These are phyloP conservation scores for Eurystomus glaucurus DNA, from an alignment of 2,797 vertebrate genomes.

Conservation along the genomic window DNA sequence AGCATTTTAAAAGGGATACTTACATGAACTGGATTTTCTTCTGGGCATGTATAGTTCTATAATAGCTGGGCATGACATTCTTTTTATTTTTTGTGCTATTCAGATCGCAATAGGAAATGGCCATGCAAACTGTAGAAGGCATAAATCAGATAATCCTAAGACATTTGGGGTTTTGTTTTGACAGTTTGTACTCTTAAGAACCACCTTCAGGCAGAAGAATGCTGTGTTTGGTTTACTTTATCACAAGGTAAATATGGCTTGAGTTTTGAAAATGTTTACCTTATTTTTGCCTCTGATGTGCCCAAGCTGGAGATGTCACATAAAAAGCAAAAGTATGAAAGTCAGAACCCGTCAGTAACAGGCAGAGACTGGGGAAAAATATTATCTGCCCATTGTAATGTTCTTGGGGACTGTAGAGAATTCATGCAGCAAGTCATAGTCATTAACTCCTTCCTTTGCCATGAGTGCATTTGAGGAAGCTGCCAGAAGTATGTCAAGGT, in stretches of 20 bases:
- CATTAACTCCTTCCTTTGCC: conserved; percentile 35
- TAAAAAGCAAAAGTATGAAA: not conserved
- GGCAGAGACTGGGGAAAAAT: not conserved
- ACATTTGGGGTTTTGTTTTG: not conserved
- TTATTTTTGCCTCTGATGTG: not conserved
- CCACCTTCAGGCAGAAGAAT: not conserved
- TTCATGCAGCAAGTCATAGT: not conserved
- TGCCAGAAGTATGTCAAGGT: conserved; percentile 74
- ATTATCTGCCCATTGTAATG: not conserved
- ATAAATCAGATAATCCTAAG: not conserved
- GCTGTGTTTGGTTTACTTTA: not conserved
- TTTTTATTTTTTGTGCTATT: not conserved
- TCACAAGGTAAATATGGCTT: not conserved
- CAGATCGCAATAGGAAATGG: not conserved
- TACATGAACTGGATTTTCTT: not conserved
- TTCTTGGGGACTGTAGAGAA: not conserved
- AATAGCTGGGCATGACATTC: not conserved
- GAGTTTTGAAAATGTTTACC: not conserved
- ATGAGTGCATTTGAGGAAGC: conserved; percentile 3
- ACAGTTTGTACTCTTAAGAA: not conserved
- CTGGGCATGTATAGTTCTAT: not conserved
- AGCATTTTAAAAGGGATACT: not conserved
- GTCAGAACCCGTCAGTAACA: not conserved
- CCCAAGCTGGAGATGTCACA: not conserved
- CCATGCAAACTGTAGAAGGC: not conserved